Percentiles rank a stretch among this genome's conserved stretches.
These are phyloP conservation scores for Apis dorsata DNA, from an alignment of 1,140 invertebrate species.

Conservation along the genomic window DNA sequence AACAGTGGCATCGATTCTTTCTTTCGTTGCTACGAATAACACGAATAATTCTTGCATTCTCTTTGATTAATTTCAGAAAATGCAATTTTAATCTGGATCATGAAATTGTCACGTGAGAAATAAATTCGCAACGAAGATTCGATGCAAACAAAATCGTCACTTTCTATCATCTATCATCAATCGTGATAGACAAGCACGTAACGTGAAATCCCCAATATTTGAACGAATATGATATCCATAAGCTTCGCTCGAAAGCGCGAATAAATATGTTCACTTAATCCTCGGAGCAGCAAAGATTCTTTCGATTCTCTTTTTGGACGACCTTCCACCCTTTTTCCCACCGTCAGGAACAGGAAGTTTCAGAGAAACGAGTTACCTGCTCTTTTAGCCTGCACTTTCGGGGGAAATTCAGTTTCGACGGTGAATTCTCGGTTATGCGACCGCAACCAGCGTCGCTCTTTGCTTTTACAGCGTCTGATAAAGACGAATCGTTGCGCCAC, in stretches of 20 bases:
- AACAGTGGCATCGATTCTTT: too few species aligned
- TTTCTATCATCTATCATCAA: background rate
- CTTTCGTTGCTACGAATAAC: too few species aligned
- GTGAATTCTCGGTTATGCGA: slow-evolving; percentile 54
- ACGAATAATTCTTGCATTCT: too few species aligned
- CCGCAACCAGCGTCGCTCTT: background rate
- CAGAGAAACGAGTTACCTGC: slow-evolving; percentile 69
- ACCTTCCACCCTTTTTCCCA: background rate
- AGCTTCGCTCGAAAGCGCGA: slow-evolving; percentile 27
- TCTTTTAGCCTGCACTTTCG: slow-evolving; percentile 70
- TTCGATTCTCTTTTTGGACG: background rate
- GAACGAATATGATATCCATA: slow-evolving; percentile 27
- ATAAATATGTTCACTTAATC: slow-evolving; percentile 55
- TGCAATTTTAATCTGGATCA: too few species aligned
- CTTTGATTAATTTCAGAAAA: too few species aligned
- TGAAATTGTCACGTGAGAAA: too few species aligned
- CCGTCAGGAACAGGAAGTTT: slow-evolving; percentile 40
- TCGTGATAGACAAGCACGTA: background rate
- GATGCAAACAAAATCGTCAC: too few species aligned
- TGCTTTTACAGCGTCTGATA: slow-evolving; percentile 35
- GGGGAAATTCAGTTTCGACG: slow-evolving; percentile 68
- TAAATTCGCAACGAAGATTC: too few species aligned
- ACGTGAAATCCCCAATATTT: slow-evolving; percentile 18
- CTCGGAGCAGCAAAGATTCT: slow-evolving; percentile 19
- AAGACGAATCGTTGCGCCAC: slow-evolving; percentile 28